These are phyloP conservation scores for Pollenia labialis DNA, from an alignment of 2,888 invertebrate genomes.

Conservation along the genomic window DNA sequence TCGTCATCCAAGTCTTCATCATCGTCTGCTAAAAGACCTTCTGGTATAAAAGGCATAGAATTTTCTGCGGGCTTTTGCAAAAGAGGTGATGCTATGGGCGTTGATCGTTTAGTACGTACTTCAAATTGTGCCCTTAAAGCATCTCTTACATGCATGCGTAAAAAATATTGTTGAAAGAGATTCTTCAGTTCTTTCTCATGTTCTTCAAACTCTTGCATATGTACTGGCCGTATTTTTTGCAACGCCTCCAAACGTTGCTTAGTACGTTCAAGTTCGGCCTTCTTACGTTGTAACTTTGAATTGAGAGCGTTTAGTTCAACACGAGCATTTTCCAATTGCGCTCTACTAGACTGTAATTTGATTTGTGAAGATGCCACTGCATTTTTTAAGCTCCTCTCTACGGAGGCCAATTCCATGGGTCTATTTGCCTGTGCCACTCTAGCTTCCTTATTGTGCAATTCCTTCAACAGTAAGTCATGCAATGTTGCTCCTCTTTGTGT, in stretches of 20 bases:
- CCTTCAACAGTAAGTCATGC: slow-evolving; percentile 95
- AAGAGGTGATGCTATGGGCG: slow-evolving; percentile 80
- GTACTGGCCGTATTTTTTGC: slow-evolving; percentile 98
- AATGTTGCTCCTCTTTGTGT: slow-evolving; percentile 95
- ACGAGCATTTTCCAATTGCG: slow-evolving; percentile 93
- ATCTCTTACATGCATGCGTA: slow-evolving; percentile 93
- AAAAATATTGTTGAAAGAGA: slow-evolving; percentile 94
- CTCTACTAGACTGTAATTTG: slow-evolving; percentile 90
- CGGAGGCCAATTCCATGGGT: slow-evolving; percentile 92
- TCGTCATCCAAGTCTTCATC: slow-evolving; percentile 79
- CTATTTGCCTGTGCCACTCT: slow-evolving; percentile 91
- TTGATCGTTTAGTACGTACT: slow-evolving; percentile 78
- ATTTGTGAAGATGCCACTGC: slow-evolving; percentile 89
- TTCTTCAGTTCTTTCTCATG: slow-evolving; percentile 93
- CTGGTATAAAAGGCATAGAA: slow-evolving; percentile 82
- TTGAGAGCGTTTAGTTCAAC: slow-evolving; percentile 95
- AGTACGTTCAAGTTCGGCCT: slow-evolving; percentile 94
- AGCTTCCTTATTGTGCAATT: slow-evolving; percentile 92
- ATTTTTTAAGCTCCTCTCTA: slow-evolving; percentile 91
- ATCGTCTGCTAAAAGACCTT: slow-evolving; percentile 82
- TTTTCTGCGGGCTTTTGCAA: slow-evolving; percentile 81
- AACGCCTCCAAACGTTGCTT: slow-evolving; percentile 96
- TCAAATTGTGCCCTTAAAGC: slow-evolving; percentile 93
- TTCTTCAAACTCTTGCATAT: slow-evolving; percentile 97
- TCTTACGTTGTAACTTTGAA: slow-evolving; percentile 95